Conservation (phyloP, 2,113 vertebrate species). For the Brachypteracias leptosomus region DNA sequence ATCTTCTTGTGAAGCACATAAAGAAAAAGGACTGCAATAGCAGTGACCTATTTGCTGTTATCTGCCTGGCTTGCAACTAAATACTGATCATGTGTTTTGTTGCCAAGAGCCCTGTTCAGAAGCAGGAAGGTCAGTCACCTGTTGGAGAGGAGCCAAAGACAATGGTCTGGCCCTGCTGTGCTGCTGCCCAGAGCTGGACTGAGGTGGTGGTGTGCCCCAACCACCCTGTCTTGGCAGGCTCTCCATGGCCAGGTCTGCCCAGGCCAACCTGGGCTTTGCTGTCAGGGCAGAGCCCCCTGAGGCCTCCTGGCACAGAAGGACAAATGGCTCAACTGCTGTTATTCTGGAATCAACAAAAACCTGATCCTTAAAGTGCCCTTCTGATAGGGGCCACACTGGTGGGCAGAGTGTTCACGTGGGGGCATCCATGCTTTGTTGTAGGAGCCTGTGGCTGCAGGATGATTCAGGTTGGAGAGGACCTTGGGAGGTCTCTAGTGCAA, state of each 20-base stretch:
- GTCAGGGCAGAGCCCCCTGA: neutral
- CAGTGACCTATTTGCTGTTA: neutral
- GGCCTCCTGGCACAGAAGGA: neutral
- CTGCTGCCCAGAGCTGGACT: neutral
- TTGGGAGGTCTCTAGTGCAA: neutral
- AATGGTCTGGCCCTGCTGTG: neutral
- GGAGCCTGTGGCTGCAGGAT: rapidly evolving
- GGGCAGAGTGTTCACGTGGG: neutral
- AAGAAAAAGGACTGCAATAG: neutral
- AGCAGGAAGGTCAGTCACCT: neutral
- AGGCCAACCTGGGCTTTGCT: neutral
- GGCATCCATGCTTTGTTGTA: neutral
- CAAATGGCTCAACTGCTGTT: neutral
- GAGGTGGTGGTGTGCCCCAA: neutral
- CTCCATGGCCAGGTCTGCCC: neutral
- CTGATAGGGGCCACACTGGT: neutral
- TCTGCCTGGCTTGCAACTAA: neutral
- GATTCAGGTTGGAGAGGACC: neutral
- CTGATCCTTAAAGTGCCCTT: neutral
- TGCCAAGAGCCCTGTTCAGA: neutral
- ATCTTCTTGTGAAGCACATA: neutral
- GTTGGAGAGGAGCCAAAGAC: neutral
- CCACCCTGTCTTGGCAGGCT: neutral
- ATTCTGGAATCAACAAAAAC: neutral
- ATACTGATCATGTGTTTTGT: neutral